Percentiles rank a stretch among this genome's conserved stretches.
These are phyloP conservation scores for Galemys pyrenaicus DNA, from an alignment of 2,113 vertebrate species.

Conservation along the genomic window DNA sequence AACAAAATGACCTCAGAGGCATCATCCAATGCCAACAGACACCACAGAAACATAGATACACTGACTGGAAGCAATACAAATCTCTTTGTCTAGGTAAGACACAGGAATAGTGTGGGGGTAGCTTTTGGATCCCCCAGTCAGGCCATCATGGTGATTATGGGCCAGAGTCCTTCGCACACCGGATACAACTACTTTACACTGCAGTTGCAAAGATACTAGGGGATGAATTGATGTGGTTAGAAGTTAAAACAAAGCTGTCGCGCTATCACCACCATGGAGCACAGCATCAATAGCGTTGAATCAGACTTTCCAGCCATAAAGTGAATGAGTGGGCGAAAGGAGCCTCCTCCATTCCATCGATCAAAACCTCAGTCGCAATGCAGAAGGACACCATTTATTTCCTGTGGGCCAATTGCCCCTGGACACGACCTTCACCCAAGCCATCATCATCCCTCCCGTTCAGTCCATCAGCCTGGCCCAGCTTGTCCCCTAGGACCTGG, in stretches of 20 bases:
- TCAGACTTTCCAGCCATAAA: neutral
- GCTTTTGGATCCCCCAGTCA: neutral
- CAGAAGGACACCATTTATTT: neutral
- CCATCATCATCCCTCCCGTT: too few relatives aligned
- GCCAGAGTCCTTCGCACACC: neutral
- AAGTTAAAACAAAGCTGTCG: neutral
- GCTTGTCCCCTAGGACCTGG: neutral
- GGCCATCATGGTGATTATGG: neutral
- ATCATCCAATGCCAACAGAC: neutral
- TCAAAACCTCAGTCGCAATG: neutral
- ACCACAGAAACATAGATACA: neutral
- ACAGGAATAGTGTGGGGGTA: neutral
- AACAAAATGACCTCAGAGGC: neutral
- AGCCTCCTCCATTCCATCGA: neutral
- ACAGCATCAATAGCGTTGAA: neutral
- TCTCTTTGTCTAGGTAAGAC: neutral
- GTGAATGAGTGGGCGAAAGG: neutral
- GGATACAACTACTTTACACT: slow-evolving; percentile 6
- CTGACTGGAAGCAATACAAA: neutral
- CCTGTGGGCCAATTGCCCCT: too few relatives aligned
- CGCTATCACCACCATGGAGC: neutral
- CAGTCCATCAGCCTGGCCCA: neutral
- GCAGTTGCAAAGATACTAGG: slow-evolving; percentile 11
- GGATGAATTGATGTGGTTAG: neutral
- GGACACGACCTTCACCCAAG: too few relatives aligned